Evolutionary conservation across 2,113 vertebrate species (phyloP), one percentile per base, ranked within the genome.

Genomic region (Glaucomys volans): DNA sequence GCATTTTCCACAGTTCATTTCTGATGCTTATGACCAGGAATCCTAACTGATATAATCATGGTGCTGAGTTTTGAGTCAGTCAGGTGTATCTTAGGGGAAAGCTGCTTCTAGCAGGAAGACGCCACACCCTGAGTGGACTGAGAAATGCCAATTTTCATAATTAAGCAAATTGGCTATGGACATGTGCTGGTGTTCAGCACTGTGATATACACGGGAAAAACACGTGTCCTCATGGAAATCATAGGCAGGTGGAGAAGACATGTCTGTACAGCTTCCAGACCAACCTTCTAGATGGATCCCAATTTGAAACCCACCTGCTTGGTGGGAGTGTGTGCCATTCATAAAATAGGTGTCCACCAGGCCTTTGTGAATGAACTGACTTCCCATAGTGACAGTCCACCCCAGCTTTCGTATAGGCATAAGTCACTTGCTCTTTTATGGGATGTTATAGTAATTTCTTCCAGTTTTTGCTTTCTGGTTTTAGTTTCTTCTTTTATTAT

Each of bases 401-500:
- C 50, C 94, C 30, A 6, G 66, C 54, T 85, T 91, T 77, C 81
- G 5, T 13, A 35, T 11, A 20, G 66, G 52, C n/a, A n/a, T 85
- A 76, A 88, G 92, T 91, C 86, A 80, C 16, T 42, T 42, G 57
- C 8, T 86, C 62, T 69, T 91, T 92, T 54, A 52, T 69, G 77
- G n/a, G 30, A 62, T 66, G 17, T 76, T 90, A 72, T 8, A 87
- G 90, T 44, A 87, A 37, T 87, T 97, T 94, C 67, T 75, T 69
- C 54, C 17, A 77, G 71, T 26, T 84, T 95, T 94, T 95, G 83
- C 57, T 96, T 96, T 90, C 80, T 98, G 76, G 37, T 81, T 97
- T 95, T 98, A 76, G 92, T 97, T 97, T 95, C 54, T 84, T 87
- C 80, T 91, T 57, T 87, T 94, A n/a, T 96, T 90, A 74, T 66